Evolutionary conservation across 2,113 vertebrate genomes (phyloP).

Genomic region (Sinocyclocheilus anshuiensis): DNA sequence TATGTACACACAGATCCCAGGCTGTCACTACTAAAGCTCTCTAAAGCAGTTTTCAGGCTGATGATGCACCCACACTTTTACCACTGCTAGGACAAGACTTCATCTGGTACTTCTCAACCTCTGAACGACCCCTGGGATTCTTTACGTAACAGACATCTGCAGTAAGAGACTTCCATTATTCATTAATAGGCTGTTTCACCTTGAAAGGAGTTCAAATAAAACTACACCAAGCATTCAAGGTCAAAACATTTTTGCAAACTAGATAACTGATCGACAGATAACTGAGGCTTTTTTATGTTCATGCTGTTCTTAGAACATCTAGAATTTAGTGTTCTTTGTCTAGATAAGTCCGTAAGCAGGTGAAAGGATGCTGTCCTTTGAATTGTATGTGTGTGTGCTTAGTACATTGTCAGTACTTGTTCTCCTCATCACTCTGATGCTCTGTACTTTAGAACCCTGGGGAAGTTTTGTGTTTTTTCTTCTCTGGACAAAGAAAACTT

Average conservation of each 20-base stretch:
- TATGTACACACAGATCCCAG: neutral
- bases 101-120: constrained; percentile 38
- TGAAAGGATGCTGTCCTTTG: constrained; percentile 36
- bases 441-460: constrained; percentile 60
- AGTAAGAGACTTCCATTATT: constrained; percentile 63
- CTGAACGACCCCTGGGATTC: constrained; percentile 44
- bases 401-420: neutral
- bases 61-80: constrained; percentile 1
- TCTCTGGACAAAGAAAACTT: constrained; percentile 32
- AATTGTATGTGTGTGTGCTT: neutral
- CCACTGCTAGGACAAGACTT: constrained; percentile 8
- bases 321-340: neutral
- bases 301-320: neutral
- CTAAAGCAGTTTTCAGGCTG: constrained; percentile 9
- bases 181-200: constrained; percentile 42
- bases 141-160: constrained; percentile 44
- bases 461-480: constrained; percentile 48
- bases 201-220: constrained; percentile 5
- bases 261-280: neutral
- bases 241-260: constrained; percentile 4
- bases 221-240: neutral
- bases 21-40: constrained; percentile 11
- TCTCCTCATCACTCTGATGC: constrained; percentile 19
- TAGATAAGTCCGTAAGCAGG: neutral
- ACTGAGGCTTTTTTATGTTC: neutral